Evolutionary conservation across 2,888 invertebrate species (phyloP).

Genomic region (Acleris sparsana): DNA sequence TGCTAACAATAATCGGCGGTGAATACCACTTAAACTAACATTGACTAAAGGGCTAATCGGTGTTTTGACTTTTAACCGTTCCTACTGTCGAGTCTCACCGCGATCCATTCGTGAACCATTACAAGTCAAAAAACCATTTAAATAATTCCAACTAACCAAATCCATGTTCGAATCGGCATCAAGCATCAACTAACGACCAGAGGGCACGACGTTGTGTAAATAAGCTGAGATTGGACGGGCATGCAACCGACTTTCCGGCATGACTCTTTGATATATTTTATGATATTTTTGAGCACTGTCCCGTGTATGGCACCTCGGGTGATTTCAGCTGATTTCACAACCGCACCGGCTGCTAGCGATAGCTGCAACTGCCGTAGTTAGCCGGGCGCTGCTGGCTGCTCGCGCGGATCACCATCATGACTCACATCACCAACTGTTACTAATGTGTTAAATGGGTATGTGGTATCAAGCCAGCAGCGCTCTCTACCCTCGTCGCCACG

Average conservation of each 20-base stretch:
- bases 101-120: slow-evolving; percentile 16
- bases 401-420: background rate
- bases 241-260: slow-evolving; percentile 62
- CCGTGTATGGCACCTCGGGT: slow-evolving; percentile 56
- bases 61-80: slow-evolving; percentile 50
- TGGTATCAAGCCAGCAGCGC: background rate
- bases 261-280: slow-evolving; percentile 52
- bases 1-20: slow-evolving; percentile 50
- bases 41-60: slow-evolving; percentile 46
- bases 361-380: slow-evolving; percentile 66
- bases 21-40: slow-evolving; percentile 40
- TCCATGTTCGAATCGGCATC: slow-evolving; percentile 35
- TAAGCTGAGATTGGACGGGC: slow-evolving; percentile 80
- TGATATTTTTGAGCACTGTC: slow-evolving; percentile 43
- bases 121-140: slow-evolving; percentile 51
- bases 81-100: slow-evolving; percentile 6
- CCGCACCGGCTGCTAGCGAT: slow-evolving; percentile 66
- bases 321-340: slow-evolving; percentile 79
- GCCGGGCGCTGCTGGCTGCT: slow-evolving; percentile 39
- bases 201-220: slow-evolving; percentile 65
- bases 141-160: slow-evolving; percentile 42
- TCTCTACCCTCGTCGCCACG: background rate
- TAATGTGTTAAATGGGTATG: background rate
- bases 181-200: slow-evolving; percentile 27
- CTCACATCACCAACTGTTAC: background rate